These are phyloP conservation scores for Myripristis murdjan DNA, from an alignment of 2,797 vertebrate genomes.

Conservation along the genomic window DNA sequence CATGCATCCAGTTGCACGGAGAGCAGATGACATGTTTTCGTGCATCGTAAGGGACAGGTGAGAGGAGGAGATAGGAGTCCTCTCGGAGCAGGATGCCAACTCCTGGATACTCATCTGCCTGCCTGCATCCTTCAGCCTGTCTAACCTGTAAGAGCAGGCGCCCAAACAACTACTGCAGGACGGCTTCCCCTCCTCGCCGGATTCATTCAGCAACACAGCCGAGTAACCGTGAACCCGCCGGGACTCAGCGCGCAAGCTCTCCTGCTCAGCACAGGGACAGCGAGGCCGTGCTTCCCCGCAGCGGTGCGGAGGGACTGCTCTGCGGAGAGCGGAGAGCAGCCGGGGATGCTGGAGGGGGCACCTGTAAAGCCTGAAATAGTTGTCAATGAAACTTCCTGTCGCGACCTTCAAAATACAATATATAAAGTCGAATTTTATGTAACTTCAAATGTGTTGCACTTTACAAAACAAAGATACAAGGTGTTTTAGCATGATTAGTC, in stretches of 20 bases:
- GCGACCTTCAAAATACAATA: constrained; percentile 43
- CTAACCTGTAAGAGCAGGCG: constrained; percentile 32
- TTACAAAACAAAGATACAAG: too few relatives aligned
- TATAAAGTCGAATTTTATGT: not conserved
- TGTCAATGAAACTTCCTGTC: constrained; percentile 30
- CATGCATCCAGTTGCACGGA: not conserved
- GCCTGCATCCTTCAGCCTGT: constrained; percentile 60
- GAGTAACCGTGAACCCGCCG: constrained; percentile 18
- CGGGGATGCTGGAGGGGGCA: constrained; percentile 41
- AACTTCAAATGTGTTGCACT: too few relatives aligned
- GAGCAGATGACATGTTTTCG: not conserved
- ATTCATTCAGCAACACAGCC: not conserved
- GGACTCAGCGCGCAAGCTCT: constrained; percentile 22
- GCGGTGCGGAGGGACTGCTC: constrained; percentile 7
- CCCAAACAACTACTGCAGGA: constrained; percentile 18
- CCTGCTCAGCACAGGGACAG: not conserved
- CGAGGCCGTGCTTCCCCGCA: constrained; percentile 39
- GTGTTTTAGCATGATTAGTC: too few relatives aligned
- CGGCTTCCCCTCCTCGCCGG: constrained; percentile 42
- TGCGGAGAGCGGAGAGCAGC: constrained; percentile 48
- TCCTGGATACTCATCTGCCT: constrained; percentile 57
- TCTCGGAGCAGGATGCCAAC: constrained; percentile 57
- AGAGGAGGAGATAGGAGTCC: constrained; percentile 47
- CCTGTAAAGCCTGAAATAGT: rapidly evolving
- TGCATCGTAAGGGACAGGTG: constrained; percentile 40